Conservation (phyloP, 2,888 invertebrate species). For the Quadroppia sp. region DNA sequence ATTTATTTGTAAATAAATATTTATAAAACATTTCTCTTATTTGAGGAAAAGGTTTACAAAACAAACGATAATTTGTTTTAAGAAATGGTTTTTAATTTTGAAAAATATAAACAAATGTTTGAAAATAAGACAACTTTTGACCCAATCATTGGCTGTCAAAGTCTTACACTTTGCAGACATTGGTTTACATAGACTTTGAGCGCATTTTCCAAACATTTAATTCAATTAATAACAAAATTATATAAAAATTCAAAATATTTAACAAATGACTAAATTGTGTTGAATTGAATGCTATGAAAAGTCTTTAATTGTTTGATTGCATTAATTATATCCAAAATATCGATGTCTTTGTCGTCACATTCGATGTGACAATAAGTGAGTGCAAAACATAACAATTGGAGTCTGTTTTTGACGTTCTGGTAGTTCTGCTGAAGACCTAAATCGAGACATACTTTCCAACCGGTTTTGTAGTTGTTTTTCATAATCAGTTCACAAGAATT, state of each 20-base stretch:
- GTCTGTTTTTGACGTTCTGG: constrained; percentile 53
- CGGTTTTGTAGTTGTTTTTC: constrained; percentile 55
- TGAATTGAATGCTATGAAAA: background rate
- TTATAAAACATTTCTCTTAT: background rate
- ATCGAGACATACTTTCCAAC: constrained; percentile 59
- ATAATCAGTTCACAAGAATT: constrained; percentile 57
- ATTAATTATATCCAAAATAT: constrained; percentile 33
- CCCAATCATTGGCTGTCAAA: too few species aligned
- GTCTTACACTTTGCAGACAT: too few species aligned
- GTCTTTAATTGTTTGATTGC: constrained; percentile 32
- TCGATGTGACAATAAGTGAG: constrained; percentile 54
- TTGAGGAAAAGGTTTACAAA: background rate
- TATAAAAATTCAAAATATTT: background rate
- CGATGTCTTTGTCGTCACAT: constrained; percentile 51
- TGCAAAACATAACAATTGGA: constrained; percentile 55
- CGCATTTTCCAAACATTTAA: too few species aligned
- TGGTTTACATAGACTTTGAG: too few species aligned
- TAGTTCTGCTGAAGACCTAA: constrained; percentile 58
- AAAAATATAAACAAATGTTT: too few species aligned
- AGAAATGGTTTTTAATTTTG: background rate
- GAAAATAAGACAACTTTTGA: too few species aligned
- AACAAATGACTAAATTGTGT: background rate
- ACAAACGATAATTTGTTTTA: background rate
- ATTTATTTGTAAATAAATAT: background rate
- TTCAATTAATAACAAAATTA: background rate